Evolutionary conservation across 2,113 vertebrate genomes (phyloP).

Genomic region (Oncorhynchus masou): DNA sequence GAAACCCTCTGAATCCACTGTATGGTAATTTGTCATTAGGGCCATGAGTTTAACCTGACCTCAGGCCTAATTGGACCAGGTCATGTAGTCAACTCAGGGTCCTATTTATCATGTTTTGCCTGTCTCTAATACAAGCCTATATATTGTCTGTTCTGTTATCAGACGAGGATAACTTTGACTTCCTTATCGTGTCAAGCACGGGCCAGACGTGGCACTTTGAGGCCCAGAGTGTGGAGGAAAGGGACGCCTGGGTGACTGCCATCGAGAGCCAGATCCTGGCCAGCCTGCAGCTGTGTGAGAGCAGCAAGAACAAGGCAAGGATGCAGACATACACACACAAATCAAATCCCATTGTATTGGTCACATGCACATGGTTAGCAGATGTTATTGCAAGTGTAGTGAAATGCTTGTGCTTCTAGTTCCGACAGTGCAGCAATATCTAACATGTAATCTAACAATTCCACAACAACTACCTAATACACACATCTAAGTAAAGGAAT

Average conservation of each 20-base stretch:
- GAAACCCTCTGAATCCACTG: neutral
- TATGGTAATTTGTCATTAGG: neutral
- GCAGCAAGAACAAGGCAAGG: conserved; percentile 90
- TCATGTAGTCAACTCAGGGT: too few relatives aligned
- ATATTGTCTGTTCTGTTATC: conserved; percentile 21
- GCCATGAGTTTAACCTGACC: too few relatives aligned
- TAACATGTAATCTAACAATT: too few relatives aligned
- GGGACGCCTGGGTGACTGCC: conserved; percentile 92
- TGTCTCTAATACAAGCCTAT: neutral
- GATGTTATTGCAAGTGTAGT: too few relatives aligned
- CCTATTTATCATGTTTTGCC: neutral
- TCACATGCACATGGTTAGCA: too few relatives aligned
- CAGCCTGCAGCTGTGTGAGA: conserved; percentile 92
- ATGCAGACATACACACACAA: neutral
- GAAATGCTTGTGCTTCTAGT: too few relatives aligned
- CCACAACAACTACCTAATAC: too few relatives aligned
- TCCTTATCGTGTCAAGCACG: conserved; percentile 89
- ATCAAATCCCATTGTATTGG: neutral
- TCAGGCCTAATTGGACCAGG: too few relatives aligned
- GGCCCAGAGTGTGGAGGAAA: conserved; percentile 86
- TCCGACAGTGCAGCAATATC: too few relatives aligned
- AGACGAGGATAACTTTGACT: conserved; percentile 94
- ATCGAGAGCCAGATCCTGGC: conserved; percentile 95
- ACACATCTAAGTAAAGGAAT: too few relatives aligned
- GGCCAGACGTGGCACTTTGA: conserved; percentile 96